A percentile compares a stretch with the other conserved stretches of the same genome.
Conservation (phyloP, 2,113 vertebrate genomes). For the Dascyllus trimaculatus region DNA sequence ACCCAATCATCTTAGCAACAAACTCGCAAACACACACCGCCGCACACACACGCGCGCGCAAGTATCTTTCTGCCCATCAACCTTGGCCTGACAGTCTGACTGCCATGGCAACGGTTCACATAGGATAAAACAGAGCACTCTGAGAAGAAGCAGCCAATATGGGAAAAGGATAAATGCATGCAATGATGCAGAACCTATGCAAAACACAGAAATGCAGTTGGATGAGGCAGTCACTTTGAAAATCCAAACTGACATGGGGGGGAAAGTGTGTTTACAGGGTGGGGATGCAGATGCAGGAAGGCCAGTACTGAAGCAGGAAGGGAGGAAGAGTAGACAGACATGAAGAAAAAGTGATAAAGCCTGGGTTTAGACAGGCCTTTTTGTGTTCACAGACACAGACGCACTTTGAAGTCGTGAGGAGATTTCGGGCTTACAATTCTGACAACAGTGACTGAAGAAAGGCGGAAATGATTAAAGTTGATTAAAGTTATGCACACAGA, state of each 20-base stretch:
- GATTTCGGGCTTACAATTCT: slow-evolving; percentile 71
- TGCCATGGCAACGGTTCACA: slow-evolving; percentile 64
- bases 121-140: slow-evolving; percentile 29
- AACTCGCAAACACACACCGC: slow-evolving; percentile 23
- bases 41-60: slow-evolving; percentile 3
- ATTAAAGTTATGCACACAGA: slow-evolving; percentile 67
- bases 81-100: slow-evolving; percentile 59
- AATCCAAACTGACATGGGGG: slow-evolving; percentile 26
- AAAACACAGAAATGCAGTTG: slow-evolving; percentile 7
- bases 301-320: slow-evolving; percentile 20
- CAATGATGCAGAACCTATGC: slow-evolving; percentile 10
- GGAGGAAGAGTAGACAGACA: slow-evolving; percentile 50
- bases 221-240: slow-evolving; percentile 31
- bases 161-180: slow-evolving; percentile 17
- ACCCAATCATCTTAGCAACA: slow-evolving; percentile 53
- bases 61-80: slow-evolving; percentile 66
- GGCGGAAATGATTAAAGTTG: slow-evolving; percentile 54
- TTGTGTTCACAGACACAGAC: slow-evolving; percentile 72
- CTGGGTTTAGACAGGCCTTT: slow-evolving; percentile 72
- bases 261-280: slow-evolving; percentile 36
- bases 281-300: slow-evolving; percentile 18
- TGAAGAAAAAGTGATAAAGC: slow-evolving; percentile 67
- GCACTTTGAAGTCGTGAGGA: slow-evolving; percentile 73
- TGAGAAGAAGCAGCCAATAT: slow-evolving; percentile 1
- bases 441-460: slow-evolving; percentile 63